These are phyloP conservation scores for Phoxinus phoxinus DNA, from an alignment of 2,113 vertebrate species.

Conservation along the genomic window DNA sequence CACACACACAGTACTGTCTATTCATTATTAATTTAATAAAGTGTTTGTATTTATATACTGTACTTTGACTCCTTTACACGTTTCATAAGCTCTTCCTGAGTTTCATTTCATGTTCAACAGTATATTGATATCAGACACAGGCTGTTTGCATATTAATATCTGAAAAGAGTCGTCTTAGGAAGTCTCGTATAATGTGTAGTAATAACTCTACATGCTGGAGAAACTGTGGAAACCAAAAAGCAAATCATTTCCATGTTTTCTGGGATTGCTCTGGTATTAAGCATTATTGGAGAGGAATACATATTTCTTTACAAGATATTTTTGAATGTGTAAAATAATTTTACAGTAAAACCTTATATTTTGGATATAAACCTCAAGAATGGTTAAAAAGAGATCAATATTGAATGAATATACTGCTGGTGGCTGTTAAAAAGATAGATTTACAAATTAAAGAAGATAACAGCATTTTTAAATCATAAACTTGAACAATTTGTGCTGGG, in stretches of 20 bases:
- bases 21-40: not conserved
- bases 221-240: no score
- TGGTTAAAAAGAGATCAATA: not conserved
- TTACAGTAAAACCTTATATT: not conserved
- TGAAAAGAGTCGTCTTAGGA: not conserved
- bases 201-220: no score
- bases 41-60: not conserved
- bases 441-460: not conserved
- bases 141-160: not conserved
- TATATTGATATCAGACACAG: no score
- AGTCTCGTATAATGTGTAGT: no score
- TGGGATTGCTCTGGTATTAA: no score
- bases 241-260: no score
- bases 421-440: not conserved
- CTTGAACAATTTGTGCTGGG: no score
- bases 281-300: not conserved
- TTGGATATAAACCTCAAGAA: not conserved
- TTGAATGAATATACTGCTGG: not conserved
- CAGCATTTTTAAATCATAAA: not conserved
- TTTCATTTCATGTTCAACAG: not conserved
- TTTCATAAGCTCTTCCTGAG: no score
- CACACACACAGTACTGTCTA: not conserved
- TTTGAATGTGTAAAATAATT: not conserved
- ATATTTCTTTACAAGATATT: not conserved
- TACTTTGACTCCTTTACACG: no score